Conservation (phyloP, 2,888 invertebrate species). For the Nomada lathburiana region DNA sequence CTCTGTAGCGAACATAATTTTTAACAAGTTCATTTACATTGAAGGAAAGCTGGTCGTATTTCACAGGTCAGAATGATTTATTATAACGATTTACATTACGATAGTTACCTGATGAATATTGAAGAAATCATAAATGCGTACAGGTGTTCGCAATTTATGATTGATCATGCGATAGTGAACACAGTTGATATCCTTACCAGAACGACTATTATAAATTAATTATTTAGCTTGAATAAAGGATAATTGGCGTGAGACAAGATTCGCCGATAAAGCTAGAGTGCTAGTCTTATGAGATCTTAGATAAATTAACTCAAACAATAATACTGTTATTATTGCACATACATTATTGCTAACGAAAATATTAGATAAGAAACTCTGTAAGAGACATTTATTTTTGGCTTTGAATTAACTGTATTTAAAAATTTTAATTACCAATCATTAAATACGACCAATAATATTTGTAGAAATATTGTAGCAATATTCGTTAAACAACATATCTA, state of each 20-base stretch:
- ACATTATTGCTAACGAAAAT: no score
- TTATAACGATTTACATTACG: neutral
- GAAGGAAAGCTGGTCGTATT: neutral
- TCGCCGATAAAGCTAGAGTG: neutral
- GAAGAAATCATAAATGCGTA: neutral
- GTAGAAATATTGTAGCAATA: no score
- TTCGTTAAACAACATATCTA: no score
- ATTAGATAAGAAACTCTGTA: no score
- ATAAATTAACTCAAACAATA: neutral
- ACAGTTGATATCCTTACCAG: neutral
- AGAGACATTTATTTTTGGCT: no score
- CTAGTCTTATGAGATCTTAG: neutral
- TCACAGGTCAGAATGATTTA: neutral
- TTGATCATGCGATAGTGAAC: neutral
- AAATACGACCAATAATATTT: no score
- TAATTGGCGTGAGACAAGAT: conserved; percentile 10
- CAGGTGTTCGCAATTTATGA: neutral
- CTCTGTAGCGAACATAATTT: neutral
- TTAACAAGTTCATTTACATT: neutral
- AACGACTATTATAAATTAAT: conserved; percentile 7
- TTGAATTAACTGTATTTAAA: no score
- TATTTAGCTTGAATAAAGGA: neutral
- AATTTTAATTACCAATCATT: no score
- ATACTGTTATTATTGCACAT: no score
- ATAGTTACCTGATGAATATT: neutral